Base-by-base conservation (phyloP, 2,113 vertebrate species). In the Chaetodon trifascialis region DNA sequence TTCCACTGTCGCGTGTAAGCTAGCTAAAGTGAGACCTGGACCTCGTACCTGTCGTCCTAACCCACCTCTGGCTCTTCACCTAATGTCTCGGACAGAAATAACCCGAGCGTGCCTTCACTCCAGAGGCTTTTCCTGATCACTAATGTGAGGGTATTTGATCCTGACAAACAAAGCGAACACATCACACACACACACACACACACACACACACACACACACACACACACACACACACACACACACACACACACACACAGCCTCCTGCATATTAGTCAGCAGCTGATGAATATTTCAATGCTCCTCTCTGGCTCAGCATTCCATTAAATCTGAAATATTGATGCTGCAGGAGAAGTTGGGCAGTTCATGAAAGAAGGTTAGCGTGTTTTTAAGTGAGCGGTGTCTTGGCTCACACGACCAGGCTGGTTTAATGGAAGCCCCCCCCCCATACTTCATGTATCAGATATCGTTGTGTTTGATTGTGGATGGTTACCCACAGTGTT, bases 311-410 rank as follows among this genome's bases (percentile, higher is more conserved):
- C 65, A 75, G 49, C 67, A 66, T 79, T 76, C 77, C 52, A 76
- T 59, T 71, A 30, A 71, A 73, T 51, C 58, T 90, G 58, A 90
- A 89, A 88, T 81, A 87, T 91, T 87, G 5, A 88, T 90, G 67
- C 36, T 23, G 55, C 64, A 67, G 19, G 63, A 54, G 72, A 77
- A 59, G 82, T 71, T 63, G 68, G 60, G 42, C 49, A 15, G 55
- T 75, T 82, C 59, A 38, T 17, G 34, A 47, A 25, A 73, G 62
- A 79, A 83, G 71, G 71, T 89, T 64, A 70, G 38, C 52, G 66
- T 58, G 47, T 82, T 82, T 78, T 56, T 6, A 51, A 21, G 23
- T 47, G 9, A 63, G 44, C 47, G 17, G 40, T 46, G 55, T 38
- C 11, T 68, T 11, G 17, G 17, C 56, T 59, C 19, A 56, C 25